Evolutionary conservation across 2,113 vertebrate species (phyloP), one percentile per base, ranked within the genome.

Genomic region (Lophotis ruficrista): DNA sequence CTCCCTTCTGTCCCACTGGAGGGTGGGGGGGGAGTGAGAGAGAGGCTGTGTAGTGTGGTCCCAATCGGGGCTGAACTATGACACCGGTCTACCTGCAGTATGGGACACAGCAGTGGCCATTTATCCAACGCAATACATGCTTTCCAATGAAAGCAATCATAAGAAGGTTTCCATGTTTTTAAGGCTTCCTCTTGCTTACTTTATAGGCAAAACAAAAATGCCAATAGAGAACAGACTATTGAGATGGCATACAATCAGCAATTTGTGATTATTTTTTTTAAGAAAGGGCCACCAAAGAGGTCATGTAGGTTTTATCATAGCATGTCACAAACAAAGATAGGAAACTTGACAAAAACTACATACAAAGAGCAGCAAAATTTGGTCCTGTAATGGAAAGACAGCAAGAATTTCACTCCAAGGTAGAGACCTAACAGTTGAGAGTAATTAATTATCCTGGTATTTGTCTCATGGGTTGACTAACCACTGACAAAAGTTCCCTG

Each of bases 221-320:
- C 58, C 25, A 12, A 3, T 2, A 54, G 45, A 89, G 61, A 82
- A 62, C 6, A 53, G 61, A 87, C 60, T 53, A 45, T 9, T 66
- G 31, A 61, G 61, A 53, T 21, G 19, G 48, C 48, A 77, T 7
- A 22, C 14, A 83, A 87, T 3, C 13, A 73, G 47, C 13, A 68
- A 69, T 65, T 31, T 71, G 6, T n/a, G 21, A 15, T 30, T 27
- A 54, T 13, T 18, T 66, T 70, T 58, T 73, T 56, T 54, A 64
- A 69, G 27, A 60, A 65, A 33, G 7, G 35, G 18, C 9, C 20
- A 85, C 37, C 28, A 45, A 72, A 76, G 61, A 72, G 23, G 30
- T 41, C 0, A 0, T 5, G 25, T 2, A 70, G 7, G 6, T 38
- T 90, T 81, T 65, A 64, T 51, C 56, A 69, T 2, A 53, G 56